A percentile compares a stretch with the other conserved stretches of the same genome.
Conservation (phyloP, 2,888 invertebrate species). For the Eupithecia subumbrata region DNA sequence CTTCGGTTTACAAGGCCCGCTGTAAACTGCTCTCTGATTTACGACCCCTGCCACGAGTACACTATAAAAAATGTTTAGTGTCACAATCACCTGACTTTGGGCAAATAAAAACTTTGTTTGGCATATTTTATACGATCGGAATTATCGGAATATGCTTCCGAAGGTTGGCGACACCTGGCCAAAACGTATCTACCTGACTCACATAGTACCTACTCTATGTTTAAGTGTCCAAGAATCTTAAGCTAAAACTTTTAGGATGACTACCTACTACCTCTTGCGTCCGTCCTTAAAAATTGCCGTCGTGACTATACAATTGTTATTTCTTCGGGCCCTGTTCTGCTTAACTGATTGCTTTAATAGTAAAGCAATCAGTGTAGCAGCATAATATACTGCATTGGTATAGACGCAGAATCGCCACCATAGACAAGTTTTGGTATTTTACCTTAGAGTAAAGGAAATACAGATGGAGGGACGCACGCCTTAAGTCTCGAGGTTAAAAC, state of each 20-base stretch:
- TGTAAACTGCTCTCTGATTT: conserved; percentile 68
- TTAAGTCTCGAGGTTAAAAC: too few relatives aligned
- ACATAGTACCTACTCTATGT: not conserved
- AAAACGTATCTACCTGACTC: not conserved
- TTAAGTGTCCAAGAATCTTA: not conserved
- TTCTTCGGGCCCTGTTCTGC: not conserved
- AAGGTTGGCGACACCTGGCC: conserved; percentile 35
- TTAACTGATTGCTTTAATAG: too few relatives aligned
- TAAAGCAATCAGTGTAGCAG: too few relatives aligned
- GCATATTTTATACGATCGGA: conserved; percentile 44
- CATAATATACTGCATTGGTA: too few relatives aligned
- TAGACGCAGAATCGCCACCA: too few relatives aligned
- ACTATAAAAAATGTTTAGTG: conserved; percentile 69
- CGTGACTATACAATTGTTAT: not conserved
- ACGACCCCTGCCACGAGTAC: conserved; percentile 54
- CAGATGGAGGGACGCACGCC: too few relatives aligned
- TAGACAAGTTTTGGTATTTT: too few relatives aligned
- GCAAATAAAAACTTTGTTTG: conserved; percentile 44
- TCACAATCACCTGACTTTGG: conserved; percentile 57
- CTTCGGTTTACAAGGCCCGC: conserved; percentile 53
- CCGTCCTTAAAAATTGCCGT: not conserved
- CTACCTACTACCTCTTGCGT: not conserved
- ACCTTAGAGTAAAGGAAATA: too few relatives aligned
- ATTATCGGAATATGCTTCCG: conserved; percentile 43
- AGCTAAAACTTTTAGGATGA: not conserved